Evolutionary conservation across 2,797 vertebrate species (phyloP), one percentile per base, ranked within the genome.

Genomic region (Percopsis omiscomaycus): DNA sequence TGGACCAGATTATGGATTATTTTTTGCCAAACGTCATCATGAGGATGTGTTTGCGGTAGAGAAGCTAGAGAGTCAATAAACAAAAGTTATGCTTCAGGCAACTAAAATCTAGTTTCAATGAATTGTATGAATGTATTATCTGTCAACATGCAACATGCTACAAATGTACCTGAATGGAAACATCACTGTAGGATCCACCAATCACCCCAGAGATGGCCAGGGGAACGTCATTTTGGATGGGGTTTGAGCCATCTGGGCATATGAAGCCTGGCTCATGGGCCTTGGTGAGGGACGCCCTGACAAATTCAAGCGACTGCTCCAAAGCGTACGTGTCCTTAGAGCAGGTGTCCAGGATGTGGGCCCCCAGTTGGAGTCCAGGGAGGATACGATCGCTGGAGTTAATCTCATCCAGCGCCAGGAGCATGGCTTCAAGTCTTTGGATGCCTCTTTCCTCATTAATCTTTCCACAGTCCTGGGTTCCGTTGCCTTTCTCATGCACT

Each of bases 261-360:
- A 98, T 94, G 86, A 98, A 98, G 69, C 97, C 96, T 0, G 95
- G 95, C 68, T 98, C 96, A 0, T 98, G 96, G 16, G 95, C 95
- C 64, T 94, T 94, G 69, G 96, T 97, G 50, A 99, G 93, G 0
- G 96, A 98, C 14, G 97, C 96, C 0, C 97, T 93, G 61, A 98
- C 98, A 0, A 99, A 96, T 82, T 99, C 98, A 0, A 99, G 91
- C 0, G 96, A 95, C 88, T 99, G 98, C 88, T 99, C 98, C 52
- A 99, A 90, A 30, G 97, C 98, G 0, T 99, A 95, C 0, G 95
- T 99, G 91, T 99, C 98, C 84, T 98, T 99, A n/a, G 97, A 98
- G 87, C 98, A 99, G 61, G 93, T 98, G 91, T 99, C 98, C 0
- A 99, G 91, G 71, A 99, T 98, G 78, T 98, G 96, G 1, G 96